Base-by-base conservation (phyloP, 2,888 invertebrate genomes). In the Hypolimnas misippus region DNA sequence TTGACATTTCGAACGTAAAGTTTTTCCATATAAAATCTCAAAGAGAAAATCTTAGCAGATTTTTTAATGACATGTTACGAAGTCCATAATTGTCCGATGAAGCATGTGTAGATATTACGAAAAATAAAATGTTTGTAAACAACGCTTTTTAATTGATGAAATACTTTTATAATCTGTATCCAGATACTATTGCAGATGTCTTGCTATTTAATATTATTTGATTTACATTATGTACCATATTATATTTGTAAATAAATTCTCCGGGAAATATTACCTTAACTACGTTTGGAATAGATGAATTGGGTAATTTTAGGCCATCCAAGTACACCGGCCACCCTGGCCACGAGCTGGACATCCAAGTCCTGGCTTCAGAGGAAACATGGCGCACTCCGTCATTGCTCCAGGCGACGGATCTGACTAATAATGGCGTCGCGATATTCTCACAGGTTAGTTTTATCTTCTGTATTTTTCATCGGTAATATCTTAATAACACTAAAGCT, bases 311-410 rank as follows among this genome's bases (percentile, higher is more conserved):
- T 51, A 92, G 92, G 81, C 91, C 92, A 21, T 88, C 90, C 7
- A 89, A 88, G 61, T 95, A 95, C 55, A 93, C 93, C 63, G 92
- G 93, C 1, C 92, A 93, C 67, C 94, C 93, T 0, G 92, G 93
- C 46, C 95, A 96, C 77, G 94, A 94, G 70, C 85, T 97, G 67
- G 94, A 96, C 73, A 95, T 97, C 6, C 94, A 96, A 77, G 95
- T 97, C 29, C 86, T 97, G 62, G 97, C 96, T 0, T 95, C 95
- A 0, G 97, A 97, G 76, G 97, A 97, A 81, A 97, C 96, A 0
- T 97, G 97, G 97, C 95, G 97, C 60, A 97, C 97, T 0, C 97
- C 97, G 0, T 96, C 96, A 66, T 89, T 97, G 59, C 86, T 97
- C 61, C 91, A 96, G 72, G 97, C 97, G 1, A 93, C 93, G 0